phyloP scores from a whole-genome alignment of 2,797 vertebrate genomes.

The Hydrolagus colliei region DNA sequence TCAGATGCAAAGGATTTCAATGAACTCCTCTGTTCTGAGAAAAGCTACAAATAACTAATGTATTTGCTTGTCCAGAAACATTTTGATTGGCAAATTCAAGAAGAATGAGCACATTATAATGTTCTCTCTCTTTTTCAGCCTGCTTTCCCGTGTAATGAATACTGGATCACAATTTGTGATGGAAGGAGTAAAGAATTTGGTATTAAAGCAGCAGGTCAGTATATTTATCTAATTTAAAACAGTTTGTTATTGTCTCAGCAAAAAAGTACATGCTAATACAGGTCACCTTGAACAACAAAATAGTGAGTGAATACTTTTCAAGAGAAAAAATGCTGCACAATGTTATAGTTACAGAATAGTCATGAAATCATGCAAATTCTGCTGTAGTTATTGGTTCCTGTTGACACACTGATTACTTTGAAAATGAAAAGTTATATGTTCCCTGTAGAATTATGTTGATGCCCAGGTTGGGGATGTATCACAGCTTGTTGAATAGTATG shows the following conservation, averaged over 20 bases:
- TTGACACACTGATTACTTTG: no score
- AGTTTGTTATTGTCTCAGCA: neutral
- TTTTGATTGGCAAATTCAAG: constrained; percentile 5
- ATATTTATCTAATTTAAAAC: constrained; percentile 3
- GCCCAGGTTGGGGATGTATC: no score
- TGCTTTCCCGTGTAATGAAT: constrained; percentile 95
- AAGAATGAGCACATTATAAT: neutral
- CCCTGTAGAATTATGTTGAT: no score
- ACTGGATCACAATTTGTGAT: constrained; percentile 95
- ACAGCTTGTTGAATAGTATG: no score
- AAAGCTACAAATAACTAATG: constrained; percentile 3
- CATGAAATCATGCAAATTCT: no score
- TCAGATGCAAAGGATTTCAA: constrained; percentile 2
- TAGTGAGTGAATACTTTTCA: neutral
- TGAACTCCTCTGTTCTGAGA: neutral
- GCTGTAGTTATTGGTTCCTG: no score
- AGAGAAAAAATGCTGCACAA: no score
- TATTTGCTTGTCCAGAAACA: neutral
- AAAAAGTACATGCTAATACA: neutral
- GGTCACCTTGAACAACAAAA: neutral
- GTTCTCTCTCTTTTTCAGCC: constrained; percentile 49
- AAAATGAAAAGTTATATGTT: no score
- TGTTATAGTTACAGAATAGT: no score
- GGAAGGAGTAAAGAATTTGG: constrained; percentile 97
- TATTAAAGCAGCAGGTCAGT: constrained; percentile 92